Evolutionary conservation across 2,888 invertebrate species (phyloP), one percentile per base, ranked within the genome.

Genomic region (Campopleginae sp.): DNA sequence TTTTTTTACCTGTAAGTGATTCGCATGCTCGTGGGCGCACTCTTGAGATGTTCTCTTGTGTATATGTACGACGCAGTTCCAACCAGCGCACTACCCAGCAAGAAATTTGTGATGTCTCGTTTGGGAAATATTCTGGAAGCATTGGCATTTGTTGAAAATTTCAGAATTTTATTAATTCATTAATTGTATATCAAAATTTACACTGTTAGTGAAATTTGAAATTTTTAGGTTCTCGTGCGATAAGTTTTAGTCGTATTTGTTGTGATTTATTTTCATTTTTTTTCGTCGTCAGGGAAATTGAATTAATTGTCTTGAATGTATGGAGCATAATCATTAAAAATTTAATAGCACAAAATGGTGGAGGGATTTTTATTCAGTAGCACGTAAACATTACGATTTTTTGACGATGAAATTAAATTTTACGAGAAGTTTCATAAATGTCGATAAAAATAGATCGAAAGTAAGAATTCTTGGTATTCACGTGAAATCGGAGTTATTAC

Each of bases 11-110:
- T 97, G 95, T 96, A 98, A 44, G 95, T 94, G 88, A 96, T 95
- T 82, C 95, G 95, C 87, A 95, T 95, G 82, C 95, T 95, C 42
- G 95, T 95, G 12, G 95, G 93, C 10, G 97, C 95, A n/a, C 94
- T 94, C 81, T 95, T 95, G 93, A 98, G 94, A 92, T 98, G 98
- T 63, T 96, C 96, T 86, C 98, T 95, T 72, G 96, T 96, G 94
- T 97, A 98, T 31, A 98, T 94, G 95, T 98, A 98, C 71, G 98
- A 94, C 3, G 97, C 97, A 31, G 97, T 96, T 23, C 98, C 98
- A 78, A 97, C 93, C 65, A 98, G 95, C 2, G 98, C 96, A 89
- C 97, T 96, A 86, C 97, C 94, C 88, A 98, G 95, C 74, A 98
- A 94, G 66, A 97, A 94, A 94, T 98, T 98, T 68, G 97, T 97